Base-by-base conservation (phyloP, 2,113 vertebrate genomes). In the Microtus ochrogaster region DNA sequence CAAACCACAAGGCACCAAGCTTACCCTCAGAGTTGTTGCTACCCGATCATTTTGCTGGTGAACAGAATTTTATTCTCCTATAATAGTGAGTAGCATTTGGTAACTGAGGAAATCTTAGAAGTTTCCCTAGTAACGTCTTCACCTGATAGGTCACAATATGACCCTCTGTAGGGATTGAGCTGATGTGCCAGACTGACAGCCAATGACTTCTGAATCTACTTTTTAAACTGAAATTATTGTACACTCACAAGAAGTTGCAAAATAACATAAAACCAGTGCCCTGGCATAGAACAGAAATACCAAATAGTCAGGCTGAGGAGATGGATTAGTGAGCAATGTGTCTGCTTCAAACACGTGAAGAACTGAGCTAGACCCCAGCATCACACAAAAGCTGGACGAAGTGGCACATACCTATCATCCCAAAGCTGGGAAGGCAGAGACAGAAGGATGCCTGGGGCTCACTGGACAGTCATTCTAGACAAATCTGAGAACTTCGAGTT, bases 1-100 rank as follows among this genome's bases (percentile, higher is more conserved):
- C 47, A 49, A 47, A 73, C 7, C 5, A 8, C 11, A 26, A 21
- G 1, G 0, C 17, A 10, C 33, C 33, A 24, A 30, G 41, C 55
- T 89, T 12, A 58, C 39, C 4, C 52, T 79, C 7, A 0, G 30
- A 21, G 33, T 22, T 58, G 39, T 79, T n/a, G 72, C 65, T n/a
- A 44, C 7, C 4, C 3, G 1, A 66, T 77, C 58, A 14, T 73
- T 70, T 92, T 39, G 61, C 39, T 70, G 41, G 11, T 65, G 49
- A 90, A 65, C 30, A 47, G 14, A 36, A 84, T 8, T 65, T 28
- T 36, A 9, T 58, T 52, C 33, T 72, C 26, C 73, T 36, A 9
- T 13, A 30, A 16, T 66, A 14, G 47, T 22, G 33, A 47, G 41
- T n/a, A n/a, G 47, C 30, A 5, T 63, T 65, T 49, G 77, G 66